Evolutionary conservation across 2,113 vertebrate genomes (phyloP).

Genomic region (Eurystomus gularis): DNA sequence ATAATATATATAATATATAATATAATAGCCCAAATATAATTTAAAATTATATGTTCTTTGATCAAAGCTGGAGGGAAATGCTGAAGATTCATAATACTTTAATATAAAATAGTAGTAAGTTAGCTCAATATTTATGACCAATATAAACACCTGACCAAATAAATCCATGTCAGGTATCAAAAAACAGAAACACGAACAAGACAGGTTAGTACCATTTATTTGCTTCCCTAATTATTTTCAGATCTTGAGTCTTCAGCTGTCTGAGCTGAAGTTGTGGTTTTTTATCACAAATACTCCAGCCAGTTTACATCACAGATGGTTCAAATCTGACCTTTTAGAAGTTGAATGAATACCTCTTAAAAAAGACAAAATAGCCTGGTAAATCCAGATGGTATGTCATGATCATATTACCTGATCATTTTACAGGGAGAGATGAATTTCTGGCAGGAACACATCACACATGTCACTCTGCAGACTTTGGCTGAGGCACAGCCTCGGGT

Average conservation of each 20-base stretch:
- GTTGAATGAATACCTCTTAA: neutral
- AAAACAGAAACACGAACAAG: neutral
- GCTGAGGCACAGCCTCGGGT: neutral
- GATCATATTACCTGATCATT: constrained; percentile 10
- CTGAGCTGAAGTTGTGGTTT: neutral
- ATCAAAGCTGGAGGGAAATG: neutral
- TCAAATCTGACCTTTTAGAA: neutral
- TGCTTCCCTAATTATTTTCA: neutral
- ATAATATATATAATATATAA: too few relatives aligned
- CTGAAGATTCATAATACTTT: neutral
- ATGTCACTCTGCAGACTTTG: neutral
- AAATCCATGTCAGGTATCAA: neutral
- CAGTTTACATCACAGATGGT: neutral
- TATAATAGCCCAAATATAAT: neutral
- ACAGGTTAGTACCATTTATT: neutral
- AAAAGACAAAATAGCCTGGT: neutral
- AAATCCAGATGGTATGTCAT: neutral
- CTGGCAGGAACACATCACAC: neutral
- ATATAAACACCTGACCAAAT: neutral
- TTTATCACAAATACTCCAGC: neutral
- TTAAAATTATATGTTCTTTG: neutral
- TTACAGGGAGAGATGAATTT: neutral
- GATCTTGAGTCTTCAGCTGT: neutral
- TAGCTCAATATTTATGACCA: neutral
- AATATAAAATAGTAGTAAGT: neutral